Evolutionary conservation across 2,113 vertebrate genomes (phyloP), one percentile per base, ranked within the genome.

Genomic region (Alethe castanea): DNA sequence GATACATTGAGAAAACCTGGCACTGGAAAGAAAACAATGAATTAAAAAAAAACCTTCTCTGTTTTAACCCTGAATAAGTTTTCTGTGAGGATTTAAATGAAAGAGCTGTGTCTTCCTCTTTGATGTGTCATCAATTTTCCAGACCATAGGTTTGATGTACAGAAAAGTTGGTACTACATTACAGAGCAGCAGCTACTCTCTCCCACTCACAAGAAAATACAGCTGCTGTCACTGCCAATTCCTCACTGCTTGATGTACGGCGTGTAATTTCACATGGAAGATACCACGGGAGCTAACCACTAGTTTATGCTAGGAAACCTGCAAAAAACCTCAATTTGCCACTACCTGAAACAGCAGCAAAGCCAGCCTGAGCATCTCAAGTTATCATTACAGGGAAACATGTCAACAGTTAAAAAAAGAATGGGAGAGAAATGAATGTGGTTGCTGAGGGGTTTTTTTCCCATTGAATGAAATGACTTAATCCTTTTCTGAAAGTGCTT

Each of bases 361-460:
- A 66, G 44, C 42, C 50, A 64, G 23, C 70, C 47, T 93, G 89
- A 94, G 28, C 50, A 76, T 50, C 73, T 86, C n/a, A 47, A 61
- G 64, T 50, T 83, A 93, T 92, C 57, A 95, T 96, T 95, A 93
- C 25, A 17, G 25, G 38, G 53, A 90, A 83, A 76, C 17, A 17
- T 72, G 47, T 81, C 85, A 70, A 17, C 67, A 72, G 81, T 36
- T 88, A 45, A 79, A 50, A 89, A 59, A 77, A 42, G 71, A 52
- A 74, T 31, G 6, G 6, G 19, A 81, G 11, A 52, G 29, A 40
- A 77, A 73, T 48, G 67, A 16, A 50, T 11, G 26, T 42, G 20
- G 8, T 5, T 62, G 14, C 9, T 82, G 44, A 90, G 52, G 26
- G 12, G 8, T 76, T 94, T 92, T 60, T 53, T 80, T 61, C 17